Evolutionary conservation across 1,140 invertebrate genomes (phyloP).

Genomic region (Heliconius nattereri): DNA sequence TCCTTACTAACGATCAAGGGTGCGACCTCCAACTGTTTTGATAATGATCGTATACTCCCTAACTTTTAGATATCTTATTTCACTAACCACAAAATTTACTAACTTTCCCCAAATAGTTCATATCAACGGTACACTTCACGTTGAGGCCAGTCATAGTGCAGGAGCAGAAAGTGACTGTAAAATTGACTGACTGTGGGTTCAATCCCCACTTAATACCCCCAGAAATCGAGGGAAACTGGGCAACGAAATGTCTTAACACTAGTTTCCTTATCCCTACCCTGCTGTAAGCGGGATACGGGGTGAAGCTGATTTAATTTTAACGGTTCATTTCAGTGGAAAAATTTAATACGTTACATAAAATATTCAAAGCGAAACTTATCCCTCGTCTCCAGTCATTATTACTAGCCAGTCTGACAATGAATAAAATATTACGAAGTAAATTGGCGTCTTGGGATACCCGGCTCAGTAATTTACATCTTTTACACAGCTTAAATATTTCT

Average conservation of each 20-base stretch:
- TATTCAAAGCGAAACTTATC: constrained; percentile 48
- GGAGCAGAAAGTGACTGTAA: too few species aligned
- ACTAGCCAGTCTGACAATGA: constrained; percentile 52
- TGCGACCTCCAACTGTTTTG: not conserved
- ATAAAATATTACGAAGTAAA: constrained; percentile 55
- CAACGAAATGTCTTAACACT: too few species aligned
- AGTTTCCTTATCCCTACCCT: too few species aligned
- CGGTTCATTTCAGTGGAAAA: constrained; percentile 29
- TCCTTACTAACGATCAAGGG: too few species aligned
- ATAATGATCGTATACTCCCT: not conserved
- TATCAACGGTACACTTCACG: not conserved
- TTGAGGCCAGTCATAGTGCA: too few species aligned
- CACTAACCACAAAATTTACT: not conserved
- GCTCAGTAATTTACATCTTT: constrained; percentile 51
- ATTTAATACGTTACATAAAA: constrained; percentile 42
- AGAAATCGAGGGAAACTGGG: too few species aligned
- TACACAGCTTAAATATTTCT: constrained; percentile 28
- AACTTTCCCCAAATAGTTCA: constrained; percentile 4
- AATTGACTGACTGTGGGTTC: too few species aligned
- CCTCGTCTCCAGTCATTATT: constrained; percentile 47
- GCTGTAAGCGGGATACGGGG: too few species aligned
- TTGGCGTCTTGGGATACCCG: constrained; percentile 49
- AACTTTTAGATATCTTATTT: not conserved
- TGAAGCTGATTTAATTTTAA: not conserved
- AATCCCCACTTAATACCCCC: too few species aligned